These are phyloP conservation scores for Mormoops blainvillei DNA, from an alignment of 2,113 vertebrate species.

Conservation along the genomic window DNA sequence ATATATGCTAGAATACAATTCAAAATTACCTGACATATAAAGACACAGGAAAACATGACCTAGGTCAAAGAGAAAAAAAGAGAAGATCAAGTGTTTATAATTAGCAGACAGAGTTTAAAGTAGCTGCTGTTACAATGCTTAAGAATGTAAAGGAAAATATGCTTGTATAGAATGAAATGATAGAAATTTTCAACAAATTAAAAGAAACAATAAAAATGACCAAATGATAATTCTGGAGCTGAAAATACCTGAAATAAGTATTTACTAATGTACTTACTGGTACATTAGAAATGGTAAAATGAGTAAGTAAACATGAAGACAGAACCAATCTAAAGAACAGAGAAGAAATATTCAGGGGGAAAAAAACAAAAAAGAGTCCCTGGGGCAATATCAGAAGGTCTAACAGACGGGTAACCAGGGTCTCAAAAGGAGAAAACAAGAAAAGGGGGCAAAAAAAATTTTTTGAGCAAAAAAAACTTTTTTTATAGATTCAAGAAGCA, in stretches of 20 bases:
- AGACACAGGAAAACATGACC: neutral
- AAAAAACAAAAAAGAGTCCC: neutral
- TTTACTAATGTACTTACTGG: neutral
- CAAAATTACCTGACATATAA: neutral
- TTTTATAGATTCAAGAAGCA: neutral
- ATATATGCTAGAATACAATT: neutral
- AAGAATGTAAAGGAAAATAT: neutral
- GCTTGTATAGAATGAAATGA: neutral
- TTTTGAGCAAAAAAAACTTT: neutral
- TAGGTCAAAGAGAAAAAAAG: neutral
- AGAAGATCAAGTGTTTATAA: neutral
- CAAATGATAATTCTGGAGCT: neutral
- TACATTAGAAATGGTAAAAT: neutral
- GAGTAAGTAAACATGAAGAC: neutral
- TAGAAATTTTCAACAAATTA: neutral
- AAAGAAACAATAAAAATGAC: neutral
- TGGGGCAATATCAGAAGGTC: neutral
- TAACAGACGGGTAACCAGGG: neutral
- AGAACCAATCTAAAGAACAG: neutral
- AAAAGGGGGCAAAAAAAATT: neutral
- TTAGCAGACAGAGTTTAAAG: neutral
- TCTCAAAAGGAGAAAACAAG: neutral
- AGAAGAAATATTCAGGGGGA: neutral
- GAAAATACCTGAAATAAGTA: neutral
- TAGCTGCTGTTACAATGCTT: neutral